These are phyloP conservation scores for Steatocranus sp. DNA, from an alignment of 2,797 vertebrate genomes.

Conservation along the genomic window DNA sequence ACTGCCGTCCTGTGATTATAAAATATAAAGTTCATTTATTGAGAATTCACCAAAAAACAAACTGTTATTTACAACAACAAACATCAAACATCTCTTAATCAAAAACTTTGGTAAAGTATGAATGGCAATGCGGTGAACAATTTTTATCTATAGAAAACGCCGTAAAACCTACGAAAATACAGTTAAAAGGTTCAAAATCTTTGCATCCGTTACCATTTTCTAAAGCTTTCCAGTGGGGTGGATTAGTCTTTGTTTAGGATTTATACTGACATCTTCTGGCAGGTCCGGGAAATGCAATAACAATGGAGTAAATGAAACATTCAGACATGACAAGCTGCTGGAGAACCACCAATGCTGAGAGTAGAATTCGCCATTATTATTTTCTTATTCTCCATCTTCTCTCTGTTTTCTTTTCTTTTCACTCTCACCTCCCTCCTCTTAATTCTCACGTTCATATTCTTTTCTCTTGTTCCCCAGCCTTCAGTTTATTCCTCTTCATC, in stretches of 20 bases:
- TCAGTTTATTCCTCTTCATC: not conserved
- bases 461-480: not conserved
- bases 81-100: not conserved
- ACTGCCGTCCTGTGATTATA: not conserved
- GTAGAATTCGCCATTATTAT: not conserved
- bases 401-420: not conserved
- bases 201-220: not conserved
- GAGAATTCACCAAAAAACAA: not conserved
- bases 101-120: not conserved
- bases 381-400: not conserved
- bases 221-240: not conserved
- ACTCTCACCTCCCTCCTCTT: not conserved
- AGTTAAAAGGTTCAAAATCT: not conserved
- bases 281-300: not conserved
- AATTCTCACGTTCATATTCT: not conserved
- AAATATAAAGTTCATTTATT: not conserved
- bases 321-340: not conserved
- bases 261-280: not conserved
- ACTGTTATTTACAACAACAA: not conserved
- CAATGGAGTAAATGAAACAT: not conserved
- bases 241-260: not conserved
- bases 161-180: not conserved
- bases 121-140: not conserved
- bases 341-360: not conserved
- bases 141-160: not conserved